A percentile compares a stretch with the other conserved stretches of the same genome.
Evolutionary conservation across 1,140 invertebrate genomes (phyloP).

Genomic region (Pissodes strobi): DNA sequence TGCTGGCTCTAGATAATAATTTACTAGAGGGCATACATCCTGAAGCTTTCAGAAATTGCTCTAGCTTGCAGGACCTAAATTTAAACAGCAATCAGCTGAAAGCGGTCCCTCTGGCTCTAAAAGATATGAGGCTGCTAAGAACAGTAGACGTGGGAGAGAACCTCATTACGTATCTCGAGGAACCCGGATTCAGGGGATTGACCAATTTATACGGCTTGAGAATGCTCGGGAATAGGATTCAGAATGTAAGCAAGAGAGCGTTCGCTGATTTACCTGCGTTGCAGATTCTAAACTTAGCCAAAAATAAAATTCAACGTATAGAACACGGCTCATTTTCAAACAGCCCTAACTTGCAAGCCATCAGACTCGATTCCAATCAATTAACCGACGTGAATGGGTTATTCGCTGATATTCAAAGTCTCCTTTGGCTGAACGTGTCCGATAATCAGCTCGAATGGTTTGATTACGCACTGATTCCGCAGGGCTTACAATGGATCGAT

Average conservation of each 20-base stretch:
- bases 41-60: constrained; percentile 82
- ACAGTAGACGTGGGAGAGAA: constrained; percentile 87
- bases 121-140: constrained; percentile 72
- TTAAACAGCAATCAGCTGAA: constrained; percentile 81
- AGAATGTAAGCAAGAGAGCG: constrained; percentile 79
- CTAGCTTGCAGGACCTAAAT: constrained; percentile 81
- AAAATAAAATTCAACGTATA: constrained; percentile 79
- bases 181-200: constrained; percentile 81
- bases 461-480: constrained; percentile 84
- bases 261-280: constrained; percentile 81
- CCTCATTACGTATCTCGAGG: constrained; percentile 73
- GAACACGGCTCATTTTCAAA: constrained; percentile 82
- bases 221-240: constrained; percentile 85
- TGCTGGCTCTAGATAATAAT: constrained; percentile 82
- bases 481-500: constrained; percentile 84
- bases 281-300: constrained; percentile 86
- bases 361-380: constrained; percentile 84
- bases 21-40: constrained; percentile 73
- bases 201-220: constrained; percentile 78
- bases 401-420: constrained; percentile 78
- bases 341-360: constrained; percentile 79
- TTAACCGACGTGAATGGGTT: constrained; percentile 83
- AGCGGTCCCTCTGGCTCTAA: constrained; percentile 76
- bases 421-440: constrained; percentile 89
- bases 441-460: constrained; percentile 89